phyloP scores from a whole-genome alignment of 2,113 vertebrate species.

The Oxyruncus cristatus region DNA sequence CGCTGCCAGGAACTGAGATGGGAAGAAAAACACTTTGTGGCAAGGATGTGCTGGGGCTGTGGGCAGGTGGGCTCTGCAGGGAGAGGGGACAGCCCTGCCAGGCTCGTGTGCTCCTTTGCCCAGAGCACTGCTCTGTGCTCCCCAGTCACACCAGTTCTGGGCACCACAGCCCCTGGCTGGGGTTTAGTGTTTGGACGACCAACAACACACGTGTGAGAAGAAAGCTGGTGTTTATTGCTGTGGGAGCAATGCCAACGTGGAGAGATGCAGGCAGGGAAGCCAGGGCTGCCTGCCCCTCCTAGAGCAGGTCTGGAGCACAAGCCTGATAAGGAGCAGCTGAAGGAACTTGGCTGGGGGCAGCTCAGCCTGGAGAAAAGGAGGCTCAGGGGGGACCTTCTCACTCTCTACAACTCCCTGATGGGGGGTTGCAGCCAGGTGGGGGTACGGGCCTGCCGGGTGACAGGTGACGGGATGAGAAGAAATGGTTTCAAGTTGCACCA shows the following conservation, averaged over 20 bases:
- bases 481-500: background rate
- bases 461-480: background rate
- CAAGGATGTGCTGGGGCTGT: background rate
- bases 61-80: background rate
- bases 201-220: background rate
- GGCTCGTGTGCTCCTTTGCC: background rate
- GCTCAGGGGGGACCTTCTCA: background rate
- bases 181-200: background rate
- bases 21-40: background rate
- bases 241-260: accelerated
- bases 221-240: background rate
- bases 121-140: background rate
- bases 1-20: background rate
- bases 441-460: background rate
- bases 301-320: background rate
- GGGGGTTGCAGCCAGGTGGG: too few species aligned
- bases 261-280: background rate
- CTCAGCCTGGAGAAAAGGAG: background rate
- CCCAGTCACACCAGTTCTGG: background rate
- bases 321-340: background rate
- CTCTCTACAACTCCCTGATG: background rate
- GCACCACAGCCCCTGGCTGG: accelerated
- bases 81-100: background rate
- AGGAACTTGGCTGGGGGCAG: background rate
- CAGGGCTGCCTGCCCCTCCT: background rate